These are phyloP conservation scores for Menura novaehollandiae DNA, from an alignment of 2,113 vertebrate species.

Conservation along the genomic window DNA sequence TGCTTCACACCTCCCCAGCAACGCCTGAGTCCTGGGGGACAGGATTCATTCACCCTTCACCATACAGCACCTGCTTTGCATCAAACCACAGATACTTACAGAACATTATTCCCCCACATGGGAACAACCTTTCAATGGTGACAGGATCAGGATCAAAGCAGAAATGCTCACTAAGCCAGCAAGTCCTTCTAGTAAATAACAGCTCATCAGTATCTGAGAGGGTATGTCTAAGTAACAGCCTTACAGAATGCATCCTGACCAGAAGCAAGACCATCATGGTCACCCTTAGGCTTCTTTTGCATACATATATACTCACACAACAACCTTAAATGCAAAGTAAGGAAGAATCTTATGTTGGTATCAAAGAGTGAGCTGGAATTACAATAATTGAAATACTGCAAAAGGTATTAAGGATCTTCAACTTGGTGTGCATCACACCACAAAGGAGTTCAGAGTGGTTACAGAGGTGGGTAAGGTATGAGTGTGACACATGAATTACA, in stretches of 20 bases:
- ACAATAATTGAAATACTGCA: neutral
- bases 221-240: neutral
- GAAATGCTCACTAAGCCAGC: neutral
- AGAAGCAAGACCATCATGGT: neutral
- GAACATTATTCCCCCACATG: neutral
- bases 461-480: neutral
- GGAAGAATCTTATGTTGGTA: neutral
- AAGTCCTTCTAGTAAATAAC: neutral
- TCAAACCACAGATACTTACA: neutral
- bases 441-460: neutral
- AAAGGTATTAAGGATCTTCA: neutral
- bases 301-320: no score
- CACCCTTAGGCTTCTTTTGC: neutral
- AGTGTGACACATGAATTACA: neutral
- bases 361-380: neutral
- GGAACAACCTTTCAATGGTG: neutral
- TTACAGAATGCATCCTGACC: neutral
- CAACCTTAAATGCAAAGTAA: neutral
- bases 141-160: neutral
- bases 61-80: neutral
- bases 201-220: neutral
- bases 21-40: neutral
- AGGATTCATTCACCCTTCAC: neutral
- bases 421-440: rapidly evolving
- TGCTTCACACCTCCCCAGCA: neutral